Evolutionary conservation across 2,888 invertebrate genomes (phyloP).

Genomic region (Leptopilina drosophilae): DNA sequence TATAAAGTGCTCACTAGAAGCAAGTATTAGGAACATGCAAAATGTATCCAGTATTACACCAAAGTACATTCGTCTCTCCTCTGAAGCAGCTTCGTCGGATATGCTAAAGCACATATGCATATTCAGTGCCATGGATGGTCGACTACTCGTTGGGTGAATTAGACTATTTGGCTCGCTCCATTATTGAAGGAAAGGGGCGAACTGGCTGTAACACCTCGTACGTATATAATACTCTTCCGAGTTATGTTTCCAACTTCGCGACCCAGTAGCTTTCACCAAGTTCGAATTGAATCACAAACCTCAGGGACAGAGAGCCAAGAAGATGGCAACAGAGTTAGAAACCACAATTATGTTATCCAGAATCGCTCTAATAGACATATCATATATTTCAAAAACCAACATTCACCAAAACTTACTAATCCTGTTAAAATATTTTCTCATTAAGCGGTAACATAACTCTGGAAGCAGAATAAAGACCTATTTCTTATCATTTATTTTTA

Average conservation of each 20-base stretch:
- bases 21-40: slow-evolving; percentile 11
- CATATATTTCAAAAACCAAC: background rate
- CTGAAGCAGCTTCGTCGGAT: slow-evolving; percentile 24
- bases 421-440: too few relatives aligned
- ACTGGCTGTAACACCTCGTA: slow-evolving; percentile 57
- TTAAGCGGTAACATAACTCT: too few relatives aligned
- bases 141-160: slow-evolving; percentile 64
- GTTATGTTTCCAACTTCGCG: slow-evolving; percentile 61
- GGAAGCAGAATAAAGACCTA: too few relatives aligned
- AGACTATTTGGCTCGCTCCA: slow-evolving; percentile 67
- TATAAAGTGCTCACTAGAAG: background rate
- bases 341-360: slow-evolving; percentile 49
- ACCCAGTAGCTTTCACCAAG: slow-evolving; percentile 59
- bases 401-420: too few relatives aligned
- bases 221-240: slow-evolving; percentile 49
- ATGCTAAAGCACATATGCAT: slow-evolving; percentile 58
- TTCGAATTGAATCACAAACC: slow-evolving; percentile 50
- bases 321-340: slow-evolving; percentile 47
- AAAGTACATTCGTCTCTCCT: slow-evolving; percentile 26
- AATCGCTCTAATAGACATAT: slow-evolving; percentile 30
- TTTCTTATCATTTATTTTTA: too few relatives aligned
- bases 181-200: slow-evolving; percentile 64
- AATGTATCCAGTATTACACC: slow-evolving; percentile 16
- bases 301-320: slow-evolving; percentile 44
- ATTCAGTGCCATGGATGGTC: slow-evolving; percentile 58